A percentile compares a stretch with the other conserved stretches of the same genome.
phyloP scores from a whole-genome alignment of 2,888 invertebrate genomes.

The Cheilosia vernalis region DNA sequence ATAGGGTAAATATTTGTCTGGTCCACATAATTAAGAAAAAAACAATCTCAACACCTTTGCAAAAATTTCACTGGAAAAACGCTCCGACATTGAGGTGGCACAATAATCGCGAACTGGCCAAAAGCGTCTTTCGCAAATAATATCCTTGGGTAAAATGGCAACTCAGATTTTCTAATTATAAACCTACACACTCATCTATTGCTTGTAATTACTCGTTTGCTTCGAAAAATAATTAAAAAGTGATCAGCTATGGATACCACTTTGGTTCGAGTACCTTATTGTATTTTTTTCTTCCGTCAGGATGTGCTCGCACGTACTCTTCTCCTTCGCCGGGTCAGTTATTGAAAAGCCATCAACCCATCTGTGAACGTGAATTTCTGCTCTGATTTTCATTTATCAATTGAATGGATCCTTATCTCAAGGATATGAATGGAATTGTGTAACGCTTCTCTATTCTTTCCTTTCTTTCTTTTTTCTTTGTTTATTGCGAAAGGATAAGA shows the following conservation, averaged over 20 bases:
- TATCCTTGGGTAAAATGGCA: too few species aligned
- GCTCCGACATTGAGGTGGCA: too few species aligned
- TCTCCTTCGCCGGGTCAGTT: neutral
- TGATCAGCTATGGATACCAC: neutral
- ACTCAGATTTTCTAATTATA: too few species aligned
- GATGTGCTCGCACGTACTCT: neutral
- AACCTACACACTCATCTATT: too few species aligned
- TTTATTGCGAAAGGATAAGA: neutral
- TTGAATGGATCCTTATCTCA: neutral
- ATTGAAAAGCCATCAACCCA: neutral
- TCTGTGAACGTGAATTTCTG: neutral
- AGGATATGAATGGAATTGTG: conserved; percentile 1
- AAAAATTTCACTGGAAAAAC: too few species aligned
- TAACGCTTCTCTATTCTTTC: neutral
- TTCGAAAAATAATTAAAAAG: neutral
- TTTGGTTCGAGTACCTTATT: too few species aligned
- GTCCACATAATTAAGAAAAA: neutral
- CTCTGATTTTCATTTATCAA: conserved; percentile 7
- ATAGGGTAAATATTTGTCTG: neutral
- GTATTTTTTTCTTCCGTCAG: neutral
- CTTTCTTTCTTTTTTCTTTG: too few species aligned
- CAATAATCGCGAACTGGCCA: too few species aligned
- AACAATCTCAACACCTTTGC: neutral
- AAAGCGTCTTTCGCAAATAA: too few species aligned
- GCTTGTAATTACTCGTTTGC: too few species aligned